These are phyloP conservation scores for Leucophenga maculata DNA, from an alignment of 2,888 invertebrate species.

Conservation along the genomic window DNA sequence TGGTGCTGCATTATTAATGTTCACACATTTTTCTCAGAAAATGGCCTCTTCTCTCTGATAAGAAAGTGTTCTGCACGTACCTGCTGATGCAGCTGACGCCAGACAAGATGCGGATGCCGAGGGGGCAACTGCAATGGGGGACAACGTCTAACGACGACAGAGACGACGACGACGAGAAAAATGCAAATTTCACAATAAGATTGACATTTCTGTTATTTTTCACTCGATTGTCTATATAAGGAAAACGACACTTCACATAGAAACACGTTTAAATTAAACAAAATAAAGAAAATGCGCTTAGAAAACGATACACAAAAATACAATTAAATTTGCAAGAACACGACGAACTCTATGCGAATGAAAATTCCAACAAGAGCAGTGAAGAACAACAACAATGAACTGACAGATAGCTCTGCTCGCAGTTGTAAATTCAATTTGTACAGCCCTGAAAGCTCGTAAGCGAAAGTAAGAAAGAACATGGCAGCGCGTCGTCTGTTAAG, in stretches of 20 bases:
- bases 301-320: not conserved
- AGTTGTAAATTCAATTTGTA: too few relatives aligned
- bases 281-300: too few relatives aligned
- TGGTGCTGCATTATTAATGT: conserved; percentile 16
- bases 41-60: conserved; percentile 13
- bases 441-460: too few relatives aligned
- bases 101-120: not conserved
- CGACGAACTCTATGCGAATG: conserved; percentile 5
- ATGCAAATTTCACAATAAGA: conserved; percentile 40
- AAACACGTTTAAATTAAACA: too few relatives aligned
- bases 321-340: conserved; percentile 6
- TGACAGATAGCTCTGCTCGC: not conserved
- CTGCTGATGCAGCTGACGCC: conserved; percentile 16
- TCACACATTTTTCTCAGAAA: conserved; percentile 12
- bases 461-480: too few relatives aligned
- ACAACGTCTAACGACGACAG: not conserved
- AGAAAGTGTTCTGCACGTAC: conserved; percentile 10
- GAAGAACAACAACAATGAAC: not conserved
- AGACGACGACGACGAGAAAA: conserved; percentile 28
- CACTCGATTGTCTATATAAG: too few relatives aligned
- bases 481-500: too few relatives aligned
- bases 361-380: conserved; percentile 19
- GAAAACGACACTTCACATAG: too few relatives aligned
- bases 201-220: conserved; percentile 35
- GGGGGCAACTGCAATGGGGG: not conserved